phyloP scores from a whole-genome alignment of 2,888 invertebrate genomes.

The Calameuta idolon region DNA sequence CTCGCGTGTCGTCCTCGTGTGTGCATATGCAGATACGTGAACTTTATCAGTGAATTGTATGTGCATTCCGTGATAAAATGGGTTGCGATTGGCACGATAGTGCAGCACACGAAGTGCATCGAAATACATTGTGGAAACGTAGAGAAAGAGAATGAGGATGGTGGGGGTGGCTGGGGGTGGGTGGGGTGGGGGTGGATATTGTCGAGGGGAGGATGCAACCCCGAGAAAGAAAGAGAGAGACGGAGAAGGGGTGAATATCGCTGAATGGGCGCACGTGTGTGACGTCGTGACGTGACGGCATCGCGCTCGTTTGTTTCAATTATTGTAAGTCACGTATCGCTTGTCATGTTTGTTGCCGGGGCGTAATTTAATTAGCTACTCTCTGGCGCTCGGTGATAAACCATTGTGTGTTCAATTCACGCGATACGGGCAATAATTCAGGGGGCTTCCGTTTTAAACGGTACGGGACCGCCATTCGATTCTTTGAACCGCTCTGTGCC shows the following conservation, averaged over 20 bases:
- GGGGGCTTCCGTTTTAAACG: background rate
- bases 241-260: slow-evolving; percentile 26
- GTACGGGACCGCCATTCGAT: too few species aligned
- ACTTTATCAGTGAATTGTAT: slow-evolving; percentile 43
- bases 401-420: slow-evolving; percentile 30
- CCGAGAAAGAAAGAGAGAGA: background rate
- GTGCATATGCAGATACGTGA: slow-evolving; percentile 27
- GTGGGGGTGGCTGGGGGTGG: too few species aligned
- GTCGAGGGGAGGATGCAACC: background rate
- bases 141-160: too few species aligned
- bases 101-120: too few species aligned
- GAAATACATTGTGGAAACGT: too few species aligned
- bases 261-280: slow-evolving; percentile 37
- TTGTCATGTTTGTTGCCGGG: slow-evolving; percentile 38
- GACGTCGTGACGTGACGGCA: slow-evolving; percentile 38
- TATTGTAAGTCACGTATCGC: slow-evolving; percentile 62
- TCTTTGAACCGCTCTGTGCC: too few species aligned
- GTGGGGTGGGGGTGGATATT: background rate
- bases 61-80: slow-evolving; percentile 37
- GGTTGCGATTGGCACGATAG: slow-evolving; percentile 30
- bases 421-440: slow-evolving; percentile 2
- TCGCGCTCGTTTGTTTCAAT: slow-evolving; percentile 56
- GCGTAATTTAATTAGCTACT: slow-evolving; percentile 52
- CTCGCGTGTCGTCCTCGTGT: slow-evolving; percentile 21
- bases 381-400: slow-evolving; percentile 39